Conservation (phyloP, 2,113 vertebrate genomes). For the Sebastes fasciatus region DNA sequence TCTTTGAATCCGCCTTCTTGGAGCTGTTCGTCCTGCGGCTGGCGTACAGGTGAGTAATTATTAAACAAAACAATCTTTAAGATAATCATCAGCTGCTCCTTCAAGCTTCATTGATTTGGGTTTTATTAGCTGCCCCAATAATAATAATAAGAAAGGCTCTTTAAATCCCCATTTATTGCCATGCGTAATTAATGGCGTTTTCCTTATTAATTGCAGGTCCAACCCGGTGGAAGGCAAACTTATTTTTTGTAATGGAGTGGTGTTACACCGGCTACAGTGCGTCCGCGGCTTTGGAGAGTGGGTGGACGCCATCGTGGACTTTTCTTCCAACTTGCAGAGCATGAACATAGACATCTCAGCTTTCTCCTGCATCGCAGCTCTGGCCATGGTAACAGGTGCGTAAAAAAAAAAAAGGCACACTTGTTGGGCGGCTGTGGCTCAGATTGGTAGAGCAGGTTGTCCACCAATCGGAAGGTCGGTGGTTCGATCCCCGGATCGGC, state of each 20-base stretch:
- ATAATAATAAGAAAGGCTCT: slow-evolving; percentile 85
- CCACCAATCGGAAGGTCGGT: no score
- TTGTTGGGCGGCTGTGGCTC: background rate
- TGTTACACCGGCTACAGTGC: slow-evolving; percentile 97
- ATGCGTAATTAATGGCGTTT: slow-evolving; percentile 87
- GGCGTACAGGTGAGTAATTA: slow-evolving; percentile 91
- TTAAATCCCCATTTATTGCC: slow-evolving; percentile 90
- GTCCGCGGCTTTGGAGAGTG: slow-evolving; percentile 99
- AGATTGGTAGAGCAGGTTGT: no score
- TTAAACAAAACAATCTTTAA: slow-evolving; percentile 56
- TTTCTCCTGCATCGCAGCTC: slow-evolving; percentile 98
- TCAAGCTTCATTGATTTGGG: slow-evolving; percentile 85
- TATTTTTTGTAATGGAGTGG: slow-evolving; percentile 99
- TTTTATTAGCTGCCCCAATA: slow-evolving; percentile 89
- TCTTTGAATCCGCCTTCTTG: slow-evolving; percentile 98
- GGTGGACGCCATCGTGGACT: slow-evolving; percentile 98
- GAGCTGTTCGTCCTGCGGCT: slow-evolving; percentile 97
- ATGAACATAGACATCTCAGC: slow-evolving; percentile 99
- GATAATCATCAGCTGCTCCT: slow-evolving; percentile 76
- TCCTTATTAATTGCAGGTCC: slow-evolving; percentile 90
- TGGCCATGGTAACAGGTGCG: slow-evolving; percentile 99
- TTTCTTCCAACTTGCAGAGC: slow-evolving; percentile 98
- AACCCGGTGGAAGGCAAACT: slow-evolving; percentile 99
- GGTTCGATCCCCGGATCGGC: no score
- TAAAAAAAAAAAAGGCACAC: slow-evolving; percentile 41